Evolutionary conservation across 1,140 invertebrate species (phyloP).

Genomic region (Acromyrmex heyeri): DNA sequence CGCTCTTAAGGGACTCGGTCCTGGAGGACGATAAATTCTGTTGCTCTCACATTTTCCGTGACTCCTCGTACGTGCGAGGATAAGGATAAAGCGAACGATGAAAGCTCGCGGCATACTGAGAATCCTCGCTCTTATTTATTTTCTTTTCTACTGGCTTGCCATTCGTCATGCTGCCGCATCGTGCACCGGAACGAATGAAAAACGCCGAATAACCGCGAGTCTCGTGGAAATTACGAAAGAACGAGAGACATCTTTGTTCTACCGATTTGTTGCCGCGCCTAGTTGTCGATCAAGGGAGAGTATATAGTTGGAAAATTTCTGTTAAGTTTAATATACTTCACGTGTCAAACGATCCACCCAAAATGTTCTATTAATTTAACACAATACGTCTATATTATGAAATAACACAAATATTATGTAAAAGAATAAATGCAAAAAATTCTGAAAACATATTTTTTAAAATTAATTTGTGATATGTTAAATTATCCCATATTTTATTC

Average conservation of each 20-base stretch:
- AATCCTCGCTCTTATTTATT: conserved; percentile 66
- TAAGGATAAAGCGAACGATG: conserved; percentile 77
- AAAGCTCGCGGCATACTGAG: conserved; percentile 63
- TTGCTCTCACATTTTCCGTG: conserved; percentile 67
- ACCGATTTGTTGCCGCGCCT: too few species aligned
- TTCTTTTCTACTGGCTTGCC: conserved; percentile 46
- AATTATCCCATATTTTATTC: too few species aligned
- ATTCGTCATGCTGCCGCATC: conserved; percentile 42
- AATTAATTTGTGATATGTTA: too few species aligned
- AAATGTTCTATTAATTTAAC: too few species aligned
- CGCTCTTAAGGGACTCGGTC: conserved; percentile 69
- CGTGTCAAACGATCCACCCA: too few species aligned
- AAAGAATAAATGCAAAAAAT: too few species aligned
- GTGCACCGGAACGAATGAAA: conserved; percentile 40
- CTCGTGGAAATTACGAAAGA: conserved; percentile 27
- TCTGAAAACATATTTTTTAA: too few species aligned
- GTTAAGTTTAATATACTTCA: too few species aligned
- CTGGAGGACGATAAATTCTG: conserved; percentile 75
- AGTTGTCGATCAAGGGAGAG: background rate
- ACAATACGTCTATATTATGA: too few species aligned
- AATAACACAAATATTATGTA: too few species aligned
- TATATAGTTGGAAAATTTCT: too few species aligned
- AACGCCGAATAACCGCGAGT: conserved; percentile 26
- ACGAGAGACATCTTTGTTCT: background rate
- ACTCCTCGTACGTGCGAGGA: conserved; percentile 70